phyloP scores from a whole-genome alignment of 2,797 vertebrate genomes.

The Sandelia bainsii region DNA sequence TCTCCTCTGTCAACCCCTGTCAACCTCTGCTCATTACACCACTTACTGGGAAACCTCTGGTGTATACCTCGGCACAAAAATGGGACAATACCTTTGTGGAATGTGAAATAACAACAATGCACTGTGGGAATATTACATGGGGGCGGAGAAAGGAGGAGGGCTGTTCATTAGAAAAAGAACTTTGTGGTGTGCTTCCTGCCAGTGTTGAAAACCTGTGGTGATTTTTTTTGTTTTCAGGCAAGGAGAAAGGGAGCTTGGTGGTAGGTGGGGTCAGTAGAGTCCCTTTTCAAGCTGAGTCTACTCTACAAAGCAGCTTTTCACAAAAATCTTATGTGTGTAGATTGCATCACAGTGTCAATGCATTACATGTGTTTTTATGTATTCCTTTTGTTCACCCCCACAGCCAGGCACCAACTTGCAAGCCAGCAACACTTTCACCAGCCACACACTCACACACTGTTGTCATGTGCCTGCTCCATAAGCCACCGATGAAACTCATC shows the following conservation, averaged over 20 bases:
- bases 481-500: not conserved
- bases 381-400: not conserved
- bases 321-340: not conserved
- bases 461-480: not conserved
- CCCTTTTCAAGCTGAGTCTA: not conserved
- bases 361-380: conserved; percentile 3
- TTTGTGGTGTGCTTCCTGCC: conserved; percentile 32
- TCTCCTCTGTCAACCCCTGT: conserved; percentile 88
- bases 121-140: conserved; percentile 64
- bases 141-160: conserved; percentile 48
- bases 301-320: not conserved
- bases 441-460: conserved; percentile 8
- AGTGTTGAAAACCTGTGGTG: conserved; percentile 39
- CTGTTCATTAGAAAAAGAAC: conserved; percentile 47
- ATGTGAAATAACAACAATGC: conserved; percentile 71
- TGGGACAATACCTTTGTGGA: conserved; percentile 71
- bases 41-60: conserved; percentile 75
- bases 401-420: not conserved
- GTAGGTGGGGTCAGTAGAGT: not conserved
- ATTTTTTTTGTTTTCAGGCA: not conserved
- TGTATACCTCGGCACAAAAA: conserved; percentile 70
- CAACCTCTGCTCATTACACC: conserved; percentile 87
- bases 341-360: conserved; percentile 16
- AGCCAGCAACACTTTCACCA: conserved; percentile 27
- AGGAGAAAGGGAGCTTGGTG: conserved; percentile 1